Percentiles rank a stretch among this genome's conserved stretches.
These are phyloP conservation scores for Thecophora atra DNA, from an alignment of 2,888 invertebrate genomes.

Conservation along the genomic window DNA sequence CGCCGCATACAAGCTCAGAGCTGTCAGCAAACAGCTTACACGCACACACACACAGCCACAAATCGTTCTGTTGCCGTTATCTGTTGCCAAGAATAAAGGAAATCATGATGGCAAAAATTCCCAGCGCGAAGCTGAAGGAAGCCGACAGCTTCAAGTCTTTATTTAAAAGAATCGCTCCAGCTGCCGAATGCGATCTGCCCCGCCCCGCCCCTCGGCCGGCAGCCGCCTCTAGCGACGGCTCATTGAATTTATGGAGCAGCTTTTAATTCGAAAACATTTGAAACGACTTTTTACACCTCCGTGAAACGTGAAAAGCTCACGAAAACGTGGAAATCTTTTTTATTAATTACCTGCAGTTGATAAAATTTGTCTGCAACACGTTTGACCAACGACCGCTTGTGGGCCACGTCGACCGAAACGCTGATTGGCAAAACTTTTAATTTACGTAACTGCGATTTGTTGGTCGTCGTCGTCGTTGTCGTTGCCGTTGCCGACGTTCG, in stretches of 20 bases:
- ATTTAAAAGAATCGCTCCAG: conserved; percentile 2
- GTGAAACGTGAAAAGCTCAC: conserved; percentile 13
- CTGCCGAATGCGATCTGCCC: conserved; percentile 7
- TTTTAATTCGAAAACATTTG: conserved; percentile 45
- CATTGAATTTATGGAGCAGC: conserved; percentile 40
- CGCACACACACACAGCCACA: conserved; percentile 6
- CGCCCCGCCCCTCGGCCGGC: not conserved
- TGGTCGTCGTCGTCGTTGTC: too few relatives aligned
- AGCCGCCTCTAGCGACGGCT: not conserved
- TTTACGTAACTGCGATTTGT: conserved; percentile 26
- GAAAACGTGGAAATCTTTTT: conserved; percentile 6
- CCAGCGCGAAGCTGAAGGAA: conserved; percentile 14
- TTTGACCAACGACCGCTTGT: not conserved
- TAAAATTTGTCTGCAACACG: conserved; percentile 19
- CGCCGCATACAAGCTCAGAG: conserved; percentile 36
- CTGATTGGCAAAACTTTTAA: conserved; percentile 20
- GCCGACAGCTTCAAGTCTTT: conserved; percentile 7
- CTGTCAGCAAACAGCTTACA: conserved; percentile 38
- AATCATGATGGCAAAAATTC: conserved; percentile 27
- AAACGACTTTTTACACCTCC: conserved; percentile 43
- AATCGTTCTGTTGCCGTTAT: conserved; percentile 3
- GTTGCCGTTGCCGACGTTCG: conserved; percentile 18
- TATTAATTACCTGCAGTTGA: conserved; percentile 32
- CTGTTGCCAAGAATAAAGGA: conserved; percentile 41
- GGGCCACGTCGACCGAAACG: conserved; percentile 1